A percentile compares a stretch with the other conserved stretches of the same genome.
phyloP scores from a whole-genome alignment of 2,797 vertebrate genomes.

The Labroides dimidiatus region DNA sequence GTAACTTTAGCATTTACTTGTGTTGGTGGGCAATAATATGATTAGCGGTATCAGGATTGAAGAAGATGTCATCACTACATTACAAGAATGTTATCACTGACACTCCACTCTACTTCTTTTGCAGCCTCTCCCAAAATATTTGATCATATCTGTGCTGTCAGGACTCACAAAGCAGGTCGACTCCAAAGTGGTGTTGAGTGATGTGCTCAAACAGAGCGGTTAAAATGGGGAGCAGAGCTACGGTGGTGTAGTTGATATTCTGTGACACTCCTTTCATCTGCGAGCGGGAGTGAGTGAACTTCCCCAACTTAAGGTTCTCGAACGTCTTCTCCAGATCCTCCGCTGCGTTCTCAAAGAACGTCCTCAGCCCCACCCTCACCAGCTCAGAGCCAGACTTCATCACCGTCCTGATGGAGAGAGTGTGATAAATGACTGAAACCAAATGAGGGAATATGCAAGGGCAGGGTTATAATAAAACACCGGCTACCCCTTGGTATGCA shows the following conservation, averaged over 20 bases:
- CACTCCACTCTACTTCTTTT: constrained; percentile 12
- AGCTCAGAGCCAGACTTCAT: constrained; percentile 97
- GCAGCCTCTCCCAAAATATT: constrained; percentile 34
- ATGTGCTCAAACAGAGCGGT: constrained; percentile 98
- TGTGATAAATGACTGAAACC: constrained; percentile 5
- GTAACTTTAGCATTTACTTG: not conserved
- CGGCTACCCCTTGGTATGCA: constrained; percentile 31
- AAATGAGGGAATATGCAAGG: constrained; percentile 30
- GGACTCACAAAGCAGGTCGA: constrained; percentile 94
- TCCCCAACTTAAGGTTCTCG: constrained; percentile 97
- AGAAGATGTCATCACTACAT: constrained; percentile 5
- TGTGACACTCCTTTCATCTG: constrained; percentile 99
- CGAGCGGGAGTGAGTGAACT: constrained; percentile 97
- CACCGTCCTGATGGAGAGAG: constrained; percentile 88
- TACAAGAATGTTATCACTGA: constrained; percentile 2
- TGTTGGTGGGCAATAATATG: not conserved
- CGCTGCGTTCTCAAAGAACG: constrained; percentile 97
- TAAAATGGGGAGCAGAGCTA: constrained; percentile 94
- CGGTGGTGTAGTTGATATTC: constrained; percentile 99
- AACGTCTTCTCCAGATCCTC: constrained; percentile 96
- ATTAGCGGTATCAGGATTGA: not conserved
- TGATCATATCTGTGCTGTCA: constrained; percentile 37
- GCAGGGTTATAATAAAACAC: constrained; percentile 35
- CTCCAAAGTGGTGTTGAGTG: constrained; percentile 94
- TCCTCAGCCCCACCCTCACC: constrained; percentile 92